Conservation (phyloP, 2,113 vertebrate genomes). For the Ibidorhyncha struthersii region DNA sequence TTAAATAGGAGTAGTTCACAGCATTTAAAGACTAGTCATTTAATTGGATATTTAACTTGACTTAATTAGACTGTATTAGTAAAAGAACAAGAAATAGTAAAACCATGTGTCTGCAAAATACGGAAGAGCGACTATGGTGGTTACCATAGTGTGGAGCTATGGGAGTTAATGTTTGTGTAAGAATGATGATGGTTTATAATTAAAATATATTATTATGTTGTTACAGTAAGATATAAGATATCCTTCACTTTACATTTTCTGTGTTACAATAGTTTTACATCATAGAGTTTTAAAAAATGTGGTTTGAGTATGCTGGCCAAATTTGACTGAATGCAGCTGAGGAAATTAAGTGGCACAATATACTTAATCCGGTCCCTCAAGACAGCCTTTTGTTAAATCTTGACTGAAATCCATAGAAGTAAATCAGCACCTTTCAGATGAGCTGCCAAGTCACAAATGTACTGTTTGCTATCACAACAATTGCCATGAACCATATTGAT, state of each 20-base stretch:
- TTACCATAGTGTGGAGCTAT: not conserved
- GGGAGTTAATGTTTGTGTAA: not conserved
- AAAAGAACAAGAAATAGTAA: not conserved
- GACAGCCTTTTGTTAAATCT: slow-evolving; percentile 62
- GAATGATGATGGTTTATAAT: not conserved
- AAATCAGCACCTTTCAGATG: slow-evolving; percentile 66
- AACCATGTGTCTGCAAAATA: not conserved
- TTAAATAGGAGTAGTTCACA: not conserved
- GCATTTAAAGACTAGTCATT: not conserved
- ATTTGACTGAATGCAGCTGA: not conserved
- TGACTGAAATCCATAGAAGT: slow-evolving; percentile 57
- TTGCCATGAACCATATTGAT: slow-evolving; percentile 63
- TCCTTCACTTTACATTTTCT: not conserved
- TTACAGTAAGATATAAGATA: not conserved
- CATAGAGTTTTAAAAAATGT: not conserved
- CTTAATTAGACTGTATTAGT: not conserved
- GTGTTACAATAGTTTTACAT: not conserved
- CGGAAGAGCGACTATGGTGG: not conserved
- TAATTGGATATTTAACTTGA: not conserved
- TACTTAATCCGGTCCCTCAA: not conserved
- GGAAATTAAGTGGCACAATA: slow-evolving; percentile 54
- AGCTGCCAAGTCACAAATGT: slow-evolving; percentile 72
- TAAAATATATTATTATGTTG: not conserved
- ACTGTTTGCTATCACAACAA: slow-evolving; percentile 73
- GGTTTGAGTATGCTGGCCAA: not conserved